Evolutionary conservation across 2,113 vertebrate species (phyloP).

Genomic region (Addax nasomaculatus): DNA sequence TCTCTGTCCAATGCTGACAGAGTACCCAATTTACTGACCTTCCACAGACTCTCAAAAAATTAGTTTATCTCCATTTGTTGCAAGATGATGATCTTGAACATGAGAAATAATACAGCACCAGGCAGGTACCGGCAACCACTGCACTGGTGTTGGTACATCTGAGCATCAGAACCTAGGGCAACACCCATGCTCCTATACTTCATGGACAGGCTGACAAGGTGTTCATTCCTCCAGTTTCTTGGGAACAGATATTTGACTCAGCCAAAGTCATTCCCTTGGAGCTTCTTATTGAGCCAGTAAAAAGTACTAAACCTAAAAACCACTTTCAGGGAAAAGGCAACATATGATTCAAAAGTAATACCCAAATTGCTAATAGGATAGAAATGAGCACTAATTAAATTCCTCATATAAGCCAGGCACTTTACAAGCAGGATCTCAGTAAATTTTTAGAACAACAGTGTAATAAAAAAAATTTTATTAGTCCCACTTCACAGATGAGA

Average conservation of each 20-base stretch:
- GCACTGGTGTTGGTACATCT: neutral
- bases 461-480: neutral
- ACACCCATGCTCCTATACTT: neutral
- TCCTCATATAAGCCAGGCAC: neutral
- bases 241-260: neutral
- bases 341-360: neutral
- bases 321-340: neutral
- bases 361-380: neutral
- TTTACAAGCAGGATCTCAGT: neutral
- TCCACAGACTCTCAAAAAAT: neutral
- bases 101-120: neutral
- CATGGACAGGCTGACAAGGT: neutral
- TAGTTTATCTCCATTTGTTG: neutral
- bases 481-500: neutral
- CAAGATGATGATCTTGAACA: neutral
- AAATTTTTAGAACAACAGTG: neutral
- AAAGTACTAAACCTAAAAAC: neutral
- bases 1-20: neutral
- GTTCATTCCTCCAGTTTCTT: neutral
- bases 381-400: neutral
- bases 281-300: neutral
- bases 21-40: neutral
- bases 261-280: neutral
- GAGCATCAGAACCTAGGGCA: neutral
- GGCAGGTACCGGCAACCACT: neutral